Evolutionary conservation across 2,113 vertebrate species (phyloP).

Genomic region (Arenaria interpres): DNA sequence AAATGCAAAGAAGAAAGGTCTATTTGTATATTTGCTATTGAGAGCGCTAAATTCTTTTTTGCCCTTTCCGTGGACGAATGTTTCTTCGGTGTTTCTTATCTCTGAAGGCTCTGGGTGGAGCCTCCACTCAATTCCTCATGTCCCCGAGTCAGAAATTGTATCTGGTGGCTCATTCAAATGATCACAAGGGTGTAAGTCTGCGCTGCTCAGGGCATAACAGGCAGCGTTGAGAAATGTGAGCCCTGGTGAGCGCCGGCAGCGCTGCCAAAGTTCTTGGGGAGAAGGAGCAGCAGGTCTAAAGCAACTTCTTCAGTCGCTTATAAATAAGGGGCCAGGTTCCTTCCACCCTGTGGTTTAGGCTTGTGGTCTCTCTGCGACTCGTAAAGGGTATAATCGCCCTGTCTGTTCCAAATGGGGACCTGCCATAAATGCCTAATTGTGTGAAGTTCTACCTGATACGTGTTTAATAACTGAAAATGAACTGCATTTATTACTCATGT

Average conservation of each 20-base stretch:
- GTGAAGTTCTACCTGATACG: accelerated
- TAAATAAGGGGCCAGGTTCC: background rate
- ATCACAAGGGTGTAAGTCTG: background rate
- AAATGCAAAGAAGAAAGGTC: accelerated
- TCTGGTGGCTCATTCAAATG: background rate
- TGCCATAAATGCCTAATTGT: background rate
- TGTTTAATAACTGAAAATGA: background rate
- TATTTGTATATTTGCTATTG: background rate
- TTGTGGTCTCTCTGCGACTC: background rate
- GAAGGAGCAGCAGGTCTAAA: background rate
- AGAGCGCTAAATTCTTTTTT: background rate
- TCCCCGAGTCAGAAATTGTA: background rate
- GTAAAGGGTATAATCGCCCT: accelerated
- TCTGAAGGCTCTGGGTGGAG: background rate
- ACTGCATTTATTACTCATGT: accelerated
- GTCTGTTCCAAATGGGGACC: background rate
- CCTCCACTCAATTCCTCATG: background rate
- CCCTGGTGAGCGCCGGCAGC: accelerated
- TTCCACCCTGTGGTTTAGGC: accelerated
- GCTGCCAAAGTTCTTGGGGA: background rate
- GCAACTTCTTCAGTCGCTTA: background rate
- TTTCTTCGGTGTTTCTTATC: background rate
- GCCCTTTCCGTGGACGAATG: no score
- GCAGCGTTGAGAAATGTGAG: background rate
- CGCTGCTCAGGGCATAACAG: background rate